Percentiles rank a stretch among this genome's conserved stretches.
Evolutionary conservation across 2,888 invertebrate species (phyloP).

Genomic region (Cephus nigrinus): DNA sequence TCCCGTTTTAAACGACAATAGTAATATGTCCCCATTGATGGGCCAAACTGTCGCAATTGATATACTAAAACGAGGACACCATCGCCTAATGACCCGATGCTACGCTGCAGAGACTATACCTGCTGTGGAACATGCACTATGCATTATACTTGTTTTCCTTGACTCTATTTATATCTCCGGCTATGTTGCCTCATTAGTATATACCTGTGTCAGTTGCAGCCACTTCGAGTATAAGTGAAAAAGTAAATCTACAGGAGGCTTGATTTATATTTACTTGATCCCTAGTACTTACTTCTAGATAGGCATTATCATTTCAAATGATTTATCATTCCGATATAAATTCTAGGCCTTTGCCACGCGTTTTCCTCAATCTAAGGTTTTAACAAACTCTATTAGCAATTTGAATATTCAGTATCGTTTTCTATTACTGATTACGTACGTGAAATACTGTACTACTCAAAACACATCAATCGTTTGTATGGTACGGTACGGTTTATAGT

Average conservation of each 20-base stretch:
- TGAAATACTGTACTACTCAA: not conserved
- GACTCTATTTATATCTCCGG: not conserved
- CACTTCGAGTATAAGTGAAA: not conserved
- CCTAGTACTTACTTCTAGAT: not conserved
- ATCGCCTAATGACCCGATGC: not conserved
- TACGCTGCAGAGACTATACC: not conserved
- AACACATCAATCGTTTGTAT: not conserved
- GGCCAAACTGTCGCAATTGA: not conserved
- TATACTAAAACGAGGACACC: not conserved
- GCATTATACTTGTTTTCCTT: not conserved
- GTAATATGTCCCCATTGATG: constrained; percentile 36
- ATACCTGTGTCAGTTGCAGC: not conserved
- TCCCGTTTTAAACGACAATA: constrained; percentile 52
- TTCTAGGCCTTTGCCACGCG: not conserved
- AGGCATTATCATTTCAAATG: not conserved
- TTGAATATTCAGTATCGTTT: not conserved
- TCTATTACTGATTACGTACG: not conserved
- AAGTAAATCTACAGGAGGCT: not conserved
- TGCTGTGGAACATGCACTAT: not conserved
- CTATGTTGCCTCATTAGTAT: not conserved
- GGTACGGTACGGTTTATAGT: not conserved
- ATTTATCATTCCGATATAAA: not conserved
- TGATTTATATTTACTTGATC: not conserved
- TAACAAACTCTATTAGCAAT: not conserved
- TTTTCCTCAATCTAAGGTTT: not conserved